Evolutionary conservation across 1,140 invertebrate species (phyloP).

Genomic region (Sarcophaga bullata): DNA sequence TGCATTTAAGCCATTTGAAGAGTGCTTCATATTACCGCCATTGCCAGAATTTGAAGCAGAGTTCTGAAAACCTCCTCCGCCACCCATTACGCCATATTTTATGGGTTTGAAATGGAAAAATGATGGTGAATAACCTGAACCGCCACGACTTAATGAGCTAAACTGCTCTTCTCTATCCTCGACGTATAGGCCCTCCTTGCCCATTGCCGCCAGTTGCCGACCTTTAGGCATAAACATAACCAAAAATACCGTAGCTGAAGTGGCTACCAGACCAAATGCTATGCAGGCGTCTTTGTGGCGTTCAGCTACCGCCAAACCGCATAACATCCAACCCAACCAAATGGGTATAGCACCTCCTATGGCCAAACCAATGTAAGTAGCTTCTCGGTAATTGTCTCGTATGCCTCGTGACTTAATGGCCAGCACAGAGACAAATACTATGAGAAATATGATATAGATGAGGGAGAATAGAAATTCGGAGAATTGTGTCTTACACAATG

Average conservation of each 20-base stretch:
- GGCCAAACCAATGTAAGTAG: slow-evolving; percentile 87
- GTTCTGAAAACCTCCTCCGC: slow-evolving; percentile 53
- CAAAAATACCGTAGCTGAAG: slow-evolving; percentile 84
- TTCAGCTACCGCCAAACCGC: slow-evolving; percentile 79
- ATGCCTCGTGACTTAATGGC: slow-evolving; percentile 87
- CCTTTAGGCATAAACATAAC: slow-evolving; percentile 95
- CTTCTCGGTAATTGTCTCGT: slow-evolving; percentile 92
- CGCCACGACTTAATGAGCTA: slow-evolving; percentile 79
- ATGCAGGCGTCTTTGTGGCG: slow-evolving; percentile 86
- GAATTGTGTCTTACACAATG: slow-evolving; percentile 73
- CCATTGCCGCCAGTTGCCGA: slow-evolving; percentile 88
- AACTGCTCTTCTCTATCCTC: slow-evolving; percentile 81
- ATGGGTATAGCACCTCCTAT: slow-evolving; percentile 84
- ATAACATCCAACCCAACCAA: slow-evolving; percentile 85
- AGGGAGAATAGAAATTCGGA: slow-evolving; percentile 81
- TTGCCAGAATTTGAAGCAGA: slow-evolving; percentile 63
- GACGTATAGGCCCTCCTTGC: slow-evolving; percentile 81
- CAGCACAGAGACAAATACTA: slow-evolving; percentile 84
- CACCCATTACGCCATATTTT: slow-evolving; percentile 75
- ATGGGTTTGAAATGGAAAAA: slow-evolving; percentile 92
- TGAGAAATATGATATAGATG: slow-evolving; percentile 83
- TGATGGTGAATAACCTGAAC: slow-evolving; percentile 85
- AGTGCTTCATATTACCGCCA: slow-evolving; percentile 61
- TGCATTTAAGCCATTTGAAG: slow-evolving; percentile 70
- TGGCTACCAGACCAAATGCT: slow-evolving; percentile 85